Percentiles rank a stretch among this genome's conserved stretches.
Conservation (phyloP, 1,140 invertebrate species). For the Ceratoteleas bidentatus region DNA sequence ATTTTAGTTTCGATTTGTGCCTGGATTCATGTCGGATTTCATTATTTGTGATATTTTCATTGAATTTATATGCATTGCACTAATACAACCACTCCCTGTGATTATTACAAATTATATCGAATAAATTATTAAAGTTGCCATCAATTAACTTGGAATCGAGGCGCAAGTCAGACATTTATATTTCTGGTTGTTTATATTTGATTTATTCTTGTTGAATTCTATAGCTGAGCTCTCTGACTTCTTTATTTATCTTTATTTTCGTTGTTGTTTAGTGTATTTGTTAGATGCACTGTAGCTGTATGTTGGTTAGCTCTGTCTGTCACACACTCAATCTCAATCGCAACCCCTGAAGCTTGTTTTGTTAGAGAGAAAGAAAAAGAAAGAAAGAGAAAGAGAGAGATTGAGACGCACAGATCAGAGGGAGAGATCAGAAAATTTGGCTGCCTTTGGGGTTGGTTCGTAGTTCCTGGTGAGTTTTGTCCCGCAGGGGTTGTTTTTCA, state of each 20-base stretch:
- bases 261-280: slow-evolving; percentile 81
- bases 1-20: slow-evolving; percentile 50
- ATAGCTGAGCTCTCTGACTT: slow-evolving; percentile 70
- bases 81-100: no score
- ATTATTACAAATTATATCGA: not conserved
- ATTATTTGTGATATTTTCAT: no score
- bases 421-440: slow-evolving; percentile 79
- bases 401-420: slow-evolving; percentile 79
- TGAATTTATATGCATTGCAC: no score
- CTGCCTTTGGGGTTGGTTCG: slow-evolving; percentile 81
- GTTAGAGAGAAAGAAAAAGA: slow-evolving; percentile 65
- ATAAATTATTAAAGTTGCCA: no score
- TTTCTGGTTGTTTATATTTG: slow-evolving; percentile 50
- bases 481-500: slow-evolving; percentile 78
- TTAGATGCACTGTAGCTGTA: slow-evolving; percentile 82
- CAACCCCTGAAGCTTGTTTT: slow-evolving; percentile 80
- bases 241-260: slow-evolving; percentile 81
- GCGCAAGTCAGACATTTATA: slow-evolving; percentile 29
- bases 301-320: slow-evolving; percentile 81
- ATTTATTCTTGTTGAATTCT: slow-evolving; percentile 65
- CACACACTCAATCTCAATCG: slow-evolving; percentile 79
- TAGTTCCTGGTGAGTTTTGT: slow-evolving; percentile 79
- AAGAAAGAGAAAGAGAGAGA: slow-evolving; percentile 65
- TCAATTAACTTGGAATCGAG: slow-evolving; percentile 13
- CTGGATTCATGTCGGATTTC: no score